Base-by-base conservation (phyloP, 2,113 vertebrate genomes). In the Aspiorhynchus laticeps region DNA sequence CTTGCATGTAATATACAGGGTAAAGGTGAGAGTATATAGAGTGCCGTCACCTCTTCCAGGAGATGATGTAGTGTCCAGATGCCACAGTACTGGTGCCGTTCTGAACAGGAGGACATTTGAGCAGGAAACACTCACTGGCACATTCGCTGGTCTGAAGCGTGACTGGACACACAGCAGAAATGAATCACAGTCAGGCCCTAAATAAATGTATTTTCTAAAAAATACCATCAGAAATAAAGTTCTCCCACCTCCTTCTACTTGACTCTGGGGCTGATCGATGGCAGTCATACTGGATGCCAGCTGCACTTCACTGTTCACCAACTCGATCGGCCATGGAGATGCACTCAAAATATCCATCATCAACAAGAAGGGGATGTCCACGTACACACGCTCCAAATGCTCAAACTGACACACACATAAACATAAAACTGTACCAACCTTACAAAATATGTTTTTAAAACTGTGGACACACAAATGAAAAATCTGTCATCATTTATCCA, bases 61-160 rank as follows among this genome's bases (percentile, higher is more conserved):
- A 97, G 86, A 99, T 93, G 28, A 95, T 2, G 38, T 99, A 99
- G 90, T 93, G 96, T 41, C 98, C 98, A 5, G 97, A 97, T 17
- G 98, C 95, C 74, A 97, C 96, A 21, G 97, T 96, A 88, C 90
- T 94, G 87, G 92, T 96, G 59, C 89, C 92, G 73, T 90, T 95
- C 65, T 91, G 92, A 83, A 91, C 82, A 0, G 96, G 93, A 2
- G 97, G 98, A 90, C 97, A 97, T 8, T 92, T 94, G 82, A 99
- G 96, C 88, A 96, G 97, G 91, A 98, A 98, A 90, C 97, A 99
- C 90, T 99, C 98, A 21, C 97, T 99, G 82, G 97, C 98, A 77
- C 96, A 96, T 91, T 99, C 98, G 7, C 96, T 95, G 12, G 97
- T 98, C 95, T 98, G 96, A 86, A 99, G 94, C 89, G 98, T 94